These are phyloP conservation scores for Hypercompe scribonia DNA, from an alignment of 2,888 invertebrate species.

Conservation along the genomic window DNA sequence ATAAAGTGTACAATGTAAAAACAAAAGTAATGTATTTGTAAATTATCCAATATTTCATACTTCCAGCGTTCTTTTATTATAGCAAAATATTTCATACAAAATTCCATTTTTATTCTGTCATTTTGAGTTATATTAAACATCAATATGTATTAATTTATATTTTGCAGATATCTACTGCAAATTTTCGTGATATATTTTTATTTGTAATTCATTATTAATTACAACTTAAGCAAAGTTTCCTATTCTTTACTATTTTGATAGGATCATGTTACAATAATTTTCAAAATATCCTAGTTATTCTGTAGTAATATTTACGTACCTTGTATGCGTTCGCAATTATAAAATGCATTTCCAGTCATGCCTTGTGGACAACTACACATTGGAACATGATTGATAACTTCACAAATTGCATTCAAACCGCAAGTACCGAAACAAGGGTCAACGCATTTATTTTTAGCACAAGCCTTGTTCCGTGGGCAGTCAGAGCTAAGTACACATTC, in stretches of 20 bases:
- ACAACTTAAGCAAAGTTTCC: too few species aligned
- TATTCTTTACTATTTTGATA: neutral
- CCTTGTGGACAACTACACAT: conserved; percentile 90
- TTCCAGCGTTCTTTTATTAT: too few species aligned
- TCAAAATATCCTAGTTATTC: too few species aligned
- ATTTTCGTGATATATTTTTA: too few species aligned
- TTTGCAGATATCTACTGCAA: too few species aligned
- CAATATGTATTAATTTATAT: neutral
- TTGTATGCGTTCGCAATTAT: conserved; percentile 86
- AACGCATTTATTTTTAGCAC: conserved; percentile 89
- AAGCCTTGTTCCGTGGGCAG: conserved; percentile 88
- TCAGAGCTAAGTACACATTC: conserved; percentile 90
- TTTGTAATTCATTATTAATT: too few species aligned
- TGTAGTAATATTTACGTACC: conserved; percentile 56
- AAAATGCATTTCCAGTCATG: conserved; percentile 90
- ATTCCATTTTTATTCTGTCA: neutral
- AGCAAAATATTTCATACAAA: neutral
- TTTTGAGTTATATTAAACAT: too few species aligned
- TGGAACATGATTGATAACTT: conserved; percentile 90
- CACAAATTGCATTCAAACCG: conserved; percentile 89
- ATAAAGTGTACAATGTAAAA: too few species aligned
- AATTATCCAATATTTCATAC: too few species aligned
- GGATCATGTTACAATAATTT: neutral
- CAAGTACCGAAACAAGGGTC: conserved; percentile 91
- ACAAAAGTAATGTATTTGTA: too few species aligned